Conservation (phyloP, 2,888 invertebrate genomes). For the Cryptophagus acutangulus region DNA sequence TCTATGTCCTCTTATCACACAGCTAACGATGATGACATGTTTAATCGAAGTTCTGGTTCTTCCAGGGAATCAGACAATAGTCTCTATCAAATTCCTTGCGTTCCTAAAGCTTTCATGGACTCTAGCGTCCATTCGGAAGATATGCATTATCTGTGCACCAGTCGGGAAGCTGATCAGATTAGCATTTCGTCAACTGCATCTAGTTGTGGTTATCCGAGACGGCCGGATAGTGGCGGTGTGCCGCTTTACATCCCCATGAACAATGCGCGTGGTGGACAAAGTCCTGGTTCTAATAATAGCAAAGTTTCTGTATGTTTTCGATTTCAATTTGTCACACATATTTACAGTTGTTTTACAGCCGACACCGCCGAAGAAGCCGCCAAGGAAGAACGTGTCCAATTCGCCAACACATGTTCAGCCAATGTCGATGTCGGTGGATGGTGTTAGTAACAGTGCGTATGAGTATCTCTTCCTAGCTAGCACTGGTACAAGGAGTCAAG, state of each 20-base stretch:
- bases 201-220: constrained; percentile 53
- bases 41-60: constrained; percentile 31
- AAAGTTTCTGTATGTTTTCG: constrained; percentile 59
- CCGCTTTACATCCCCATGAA: constrained; percentile 58
- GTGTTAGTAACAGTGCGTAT: constrained; percentile 58
- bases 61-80: constrained; percentile 57
- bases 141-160: constrained; percentile 47
- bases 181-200: constrained; percentile 59
- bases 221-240: constrained; percentile 48
- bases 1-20: constrained; percentile 39
- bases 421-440: constrained; percentile 55
- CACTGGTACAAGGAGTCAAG: constrained; percentile 64
- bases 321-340: background rate
- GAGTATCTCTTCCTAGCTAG: constrained; percentile 61
- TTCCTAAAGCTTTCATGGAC: constrained; percentile 54
- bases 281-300: constrained; percentile 54
- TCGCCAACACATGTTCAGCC: constrained; percentile 73
- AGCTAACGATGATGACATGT: constrained; percentile 34
- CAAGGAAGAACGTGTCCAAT: constrained; percentile 77
- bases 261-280: constrained; percentile 50
- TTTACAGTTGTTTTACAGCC: constrained; percentile 54
- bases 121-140: constrained; percentile 56
- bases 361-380: constrained; percentile 85
- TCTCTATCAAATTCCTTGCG: constrained; percentile 54
- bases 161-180: constrained; percentile 57